Percentiles rank a stretch among this genome's conserved stretches.
Evolutionary conservation across 2,888 invertebrate genomes (phyloP).

Genomic region (Ephialtes manifestator): DNA sequence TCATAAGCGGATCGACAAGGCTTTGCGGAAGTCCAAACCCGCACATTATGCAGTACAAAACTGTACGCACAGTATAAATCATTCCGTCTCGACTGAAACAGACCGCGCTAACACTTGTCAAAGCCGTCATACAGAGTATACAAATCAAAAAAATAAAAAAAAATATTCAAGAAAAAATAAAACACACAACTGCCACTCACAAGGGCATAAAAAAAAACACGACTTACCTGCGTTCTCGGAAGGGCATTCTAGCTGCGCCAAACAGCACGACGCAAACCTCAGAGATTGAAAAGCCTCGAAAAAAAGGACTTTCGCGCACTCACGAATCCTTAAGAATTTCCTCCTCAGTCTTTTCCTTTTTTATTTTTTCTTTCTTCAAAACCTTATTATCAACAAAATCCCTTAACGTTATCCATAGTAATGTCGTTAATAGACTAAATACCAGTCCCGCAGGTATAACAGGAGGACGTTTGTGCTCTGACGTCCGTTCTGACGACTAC

Average conservation of each 20-base stretch:
- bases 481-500: constrained; percentile 21
- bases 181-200: no score
- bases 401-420: constrained; percentile 2
- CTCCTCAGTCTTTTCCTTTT: background rate
- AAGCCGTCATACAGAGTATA: background rate
- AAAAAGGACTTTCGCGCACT: background rate
- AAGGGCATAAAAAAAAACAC: background rate
- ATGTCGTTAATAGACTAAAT: background rate
- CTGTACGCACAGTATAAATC: background rate
- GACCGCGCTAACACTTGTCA: background rate
- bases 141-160: background rate
- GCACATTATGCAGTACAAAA: background rate
- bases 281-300: background rate
- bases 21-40: constrained; percentile 35
- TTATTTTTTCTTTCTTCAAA: no score
- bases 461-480: background rate
- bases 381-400: background rate
- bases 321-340: background rate
- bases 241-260: constrained; percentile 25
- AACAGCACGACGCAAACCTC: constrained; percentile 4
- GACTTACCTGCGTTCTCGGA: constrained; percentile 37
- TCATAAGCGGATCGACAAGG: constrained; percentile 49
- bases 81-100: background rate
- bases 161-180: background rate
- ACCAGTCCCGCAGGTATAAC: background rate